Evolutionary conservation across 2,113 vertebrate species (phyloP).

Genomic region (Misgurnus anguillicaudatus): DNA sequence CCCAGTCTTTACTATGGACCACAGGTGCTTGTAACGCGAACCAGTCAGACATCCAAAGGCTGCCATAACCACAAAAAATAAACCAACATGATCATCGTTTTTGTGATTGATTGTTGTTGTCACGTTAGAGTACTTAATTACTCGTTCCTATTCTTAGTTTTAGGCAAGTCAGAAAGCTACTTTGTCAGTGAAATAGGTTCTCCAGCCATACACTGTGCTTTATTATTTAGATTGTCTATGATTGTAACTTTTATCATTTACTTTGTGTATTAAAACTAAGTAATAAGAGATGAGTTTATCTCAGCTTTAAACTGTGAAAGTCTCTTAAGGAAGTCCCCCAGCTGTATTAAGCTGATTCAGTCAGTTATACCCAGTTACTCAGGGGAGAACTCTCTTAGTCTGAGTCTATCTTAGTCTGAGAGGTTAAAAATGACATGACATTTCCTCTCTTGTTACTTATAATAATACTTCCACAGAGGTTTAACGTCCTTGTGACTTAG

Average conservation of each 20-base stretch:
- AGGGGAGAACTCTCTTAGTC: conserved; percentile 17
- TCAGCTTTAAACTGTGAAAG: not conserved
- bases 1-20: too few relatives aligned
- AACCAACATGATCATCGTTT: too few relatives aligned
- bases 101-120: too few relatives aligned
- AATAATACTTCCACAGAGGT: conserved; percentile 4
- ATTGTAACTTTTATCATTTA: not conserved
- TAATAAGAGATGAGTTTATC: not conserved
- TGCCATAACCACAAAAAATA: too few relatives aligned
- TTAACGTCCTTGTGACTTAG: not conserved
- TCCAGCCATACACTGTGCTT: not conserved
- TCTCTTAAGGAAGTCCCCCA: not conserved
- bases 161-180: too few relatives aligned
- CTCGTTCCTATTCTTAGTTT: too few relatives aligned
- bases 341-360: conserved; percentile 15
- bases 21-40: too few relatives aligned
- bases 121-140: too few relatives aligned
- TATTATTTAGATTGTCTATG: not conserved
- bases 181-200: too few relatives aligned
- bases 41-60: too few relatives aligned
- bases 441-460: not conserved
- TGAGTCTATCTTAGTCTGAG: conserved; percentile 34
- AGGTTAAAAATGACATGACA: conserved; percentile 44
- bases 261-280: not conserved
- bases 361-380: conserved; percentile 2